Conservation (phyloP, 1,140 invertebrate genomes). For the Drosophila nigrodunni region DNA sequence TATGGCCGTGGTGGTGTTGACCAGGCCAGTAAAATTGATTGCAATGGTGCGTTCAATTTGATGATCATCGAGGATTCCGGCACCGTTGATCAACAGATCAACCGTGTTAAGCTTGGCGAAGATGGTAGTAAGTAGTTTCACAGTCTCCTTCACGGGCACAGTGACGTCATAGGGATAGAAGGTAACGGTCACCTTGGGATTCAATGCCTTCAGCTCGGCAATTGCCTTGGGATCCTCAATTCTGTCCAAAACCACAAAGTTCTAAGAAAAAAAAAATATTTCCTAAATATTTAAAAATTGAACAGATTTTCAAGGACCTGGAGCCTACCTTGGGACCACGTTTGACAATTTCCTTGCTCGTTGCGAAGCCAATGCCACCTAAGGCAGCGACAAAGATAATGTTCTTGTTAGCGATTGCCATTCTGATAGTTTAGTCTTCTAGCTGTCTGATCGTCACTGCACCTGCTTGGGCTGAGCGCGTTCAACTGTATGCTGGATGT, state of each 20-base stretch:
- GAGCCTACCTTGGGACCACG: slow-evolving; percentile 56
- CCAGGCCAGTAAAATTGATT: slow-evolving; percentile 76
- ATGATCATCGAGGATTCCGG: slow-evolving; percentile 75
- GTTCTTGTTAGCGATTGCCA: slow-evolving; percentile 74
- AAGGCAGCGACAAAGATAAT: slow-evolving; percentile 77
- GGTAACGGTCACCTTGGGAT: slow-evolving; percentile 71
- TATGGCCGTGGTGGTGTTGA: slow-evolving; percentile 75
- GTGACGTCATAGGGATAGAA: slow-evolving; percentile 78
- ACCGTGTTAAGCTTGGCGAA: slow-evolving; percentile 69
- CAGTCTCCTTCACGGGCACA: slow-evolving; percentile 54
- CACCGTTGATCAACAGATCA: slow-evolving; percentile 78
- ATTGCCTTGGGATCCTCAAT: slow-evolving; percentile 70
- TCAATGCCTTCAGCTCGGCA: slow-evolving; percentile 67
- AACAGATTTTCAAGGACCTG: neutral
- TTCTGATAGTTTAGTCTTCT: slow-evolving; percentile 26
- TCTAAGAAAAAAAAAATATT: slow-evolving; percentile 29
- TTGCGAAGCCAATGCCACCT: slow-evolving; percentile 76
- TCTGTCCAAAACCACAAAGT: slow-evolving; percentile 72
- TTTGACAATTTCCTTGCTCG: slow-evolving; percentile 67
- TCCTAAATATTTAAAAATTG: neutral
- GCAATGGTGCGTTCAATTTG: slow-evolving; percentile 80
- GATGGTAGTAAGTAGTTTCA: slow-evolving; percentile 64
- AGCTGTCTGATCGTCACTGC: slow-evolving; percentile 10
- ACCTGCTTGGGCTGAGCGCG: slow-evolving; percentile 42
- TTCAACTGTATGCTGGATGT: slow-evolving; percentile 31